Percentiles rank a stretch among this genome's conserved stretches.
Evolutionary conservation across 2,113 vertebrate genomes (phyloP).

Genomic region (Peucedramus taeniatus): DNA sequence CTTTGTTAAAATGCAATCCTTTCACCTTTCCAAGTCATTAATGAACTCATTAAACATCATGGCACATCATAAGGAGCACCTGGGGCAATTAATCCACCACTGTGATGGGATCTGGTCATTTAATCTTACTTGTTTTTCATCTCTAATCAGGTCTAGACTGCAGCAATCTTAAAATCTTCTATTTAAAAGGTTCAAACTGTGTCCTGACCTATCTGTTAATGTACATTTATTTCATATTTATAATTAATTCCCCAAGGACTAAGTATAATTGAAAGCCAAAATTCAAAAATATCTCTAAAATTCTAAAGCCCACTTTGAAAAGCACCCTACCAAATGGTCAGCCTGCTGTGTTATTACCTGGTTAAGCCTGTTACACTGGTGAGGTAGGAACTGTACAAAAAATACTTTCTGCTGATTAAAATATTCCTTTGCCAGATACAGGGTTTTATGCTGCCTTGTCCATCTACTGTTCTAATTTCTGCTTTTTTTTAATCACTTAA

Average conservation of each 20-base stretch:
- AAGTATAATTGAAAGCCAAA: neutral
- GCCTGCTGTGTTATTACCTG: neutral
- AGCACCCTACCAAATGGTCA: neutral
- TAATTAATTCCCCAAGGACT: neutral
- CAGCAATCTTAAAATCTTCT: neutral
- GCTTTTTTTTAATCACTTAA: neutral
- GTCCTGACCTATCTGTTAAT: neutral
- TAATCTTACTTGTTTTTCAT: neutral
- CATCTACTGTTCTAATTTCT: neutral
- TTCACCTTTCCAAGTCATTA: conserved; percentile 24
- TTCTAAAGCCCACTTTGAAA: neutral
- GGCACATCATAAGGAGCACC: neutral
- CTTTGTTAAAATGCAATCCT: neutral
- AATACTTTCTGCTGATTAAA: neutral
- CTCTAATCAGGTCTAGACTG: neutral
- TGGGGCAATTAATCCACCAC: conserved; percentile 8
- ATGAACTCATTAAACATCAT: conserved; percentile 17
- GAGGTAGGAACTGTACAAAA: neutral
- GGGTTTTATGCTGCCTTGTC: neutral
- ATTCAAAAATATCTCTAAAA: neutral
- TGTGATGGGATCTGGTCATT: neutral
- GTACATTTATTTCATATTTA: neutral
- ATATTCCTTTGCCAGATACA: neutral
- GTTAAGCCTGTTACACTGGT: neutral
- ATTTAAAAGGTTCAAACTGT: neutral